These are phyloP conservation scores for Onychostoma macrolepis DNA, from an alignment of 2,113 vertebrate genomes.

Conservation along the genomic window DNA sequence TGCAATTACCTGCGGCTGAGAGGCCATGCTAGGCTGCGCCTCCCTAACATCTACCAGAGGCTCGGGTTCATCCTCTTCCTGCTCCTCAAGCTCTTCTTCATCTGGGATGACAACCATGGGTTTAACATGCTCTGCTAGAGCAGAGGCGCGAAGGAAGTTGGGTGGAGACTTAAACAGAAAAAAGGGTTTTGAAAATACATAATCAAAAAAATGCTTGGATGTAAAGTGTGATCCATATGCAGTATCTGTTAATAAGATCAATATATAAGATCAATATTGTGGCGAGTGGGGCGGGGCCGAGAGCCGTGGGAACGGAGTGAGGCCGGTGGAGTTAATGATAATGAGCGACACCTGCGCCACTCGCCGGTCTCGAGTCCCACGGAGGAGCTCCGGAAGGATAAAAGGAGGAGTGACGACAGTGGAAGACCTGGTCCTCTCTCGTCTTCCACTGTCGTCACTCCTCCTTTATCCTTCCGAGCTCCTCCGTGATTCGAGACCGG, in stretches of 20 bases:
- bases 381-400: no score
- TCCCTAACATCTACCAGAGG: slow-evolving; percentile 87
- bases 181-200: background rate
- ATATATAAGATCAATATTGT: background rate
- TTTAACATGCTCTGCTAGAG: slow-evolving; percentile 93
- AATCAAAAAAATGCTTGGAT: background rate
- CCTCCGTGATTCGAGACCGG: no score
- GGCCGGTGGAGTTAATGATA: no score
- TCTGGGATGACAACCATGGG: slow-evolving; percentile 94
- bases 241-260: background rate
- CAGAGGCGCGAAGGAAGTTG: slow-evolving; percentile 92
- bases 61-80: slow-evolving; percentile 87
- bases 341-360: no score
- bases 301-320: no score
- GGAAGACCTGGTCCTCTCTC: no score
- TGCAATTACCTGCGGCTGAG: slow-evolving; percentile 66
- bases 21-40: slow-evolving; percentile 57
- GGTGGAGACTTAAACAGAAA: slow-evolving; percentile 78
- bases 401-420: no score
- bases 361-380: no score
- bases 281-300: no score
- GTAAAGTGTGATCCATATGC: background rate
- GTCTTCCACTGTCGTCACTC: no score
- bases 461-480: no score
- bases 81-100: slow-evolving; percentile 80